Conservation (phyloP, 64 coral and sea anemone species). For the Actinia equina region DNA sequence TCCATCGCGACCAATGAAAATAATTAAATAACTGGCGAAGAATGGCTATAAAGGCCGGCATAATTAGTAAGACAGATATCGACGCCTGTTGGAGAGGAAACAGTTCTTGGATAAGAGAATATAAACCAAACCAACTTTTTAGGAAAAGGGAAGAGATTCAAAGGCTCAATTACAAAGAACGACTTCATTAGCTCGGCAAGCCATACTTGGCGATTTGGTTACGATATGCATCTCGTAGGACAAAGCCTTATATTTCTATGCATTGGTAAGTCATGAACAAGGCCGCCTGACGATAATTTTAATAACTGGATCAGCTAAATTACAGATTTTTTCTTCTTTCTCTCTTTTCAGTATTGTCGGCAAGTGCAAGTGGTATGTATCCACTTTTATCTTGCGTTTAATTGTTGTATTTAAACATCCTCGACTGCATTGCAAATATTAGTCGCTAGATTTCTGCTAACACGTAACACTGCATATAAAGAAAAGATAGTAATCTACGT, state of each 20-base stretch:
- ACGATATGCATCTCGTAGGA: not conserved
- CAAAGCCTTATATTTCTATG: not conserved
- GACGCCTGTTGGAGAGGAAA: not conserved
- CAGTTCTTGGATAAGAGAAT: not conserved
- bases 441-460: too few relatives aligned
- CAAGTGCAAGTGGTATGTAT: slow-evolving; percentile 2
- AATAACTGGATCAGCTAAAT: not conserved
- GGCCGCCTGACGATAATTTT: not conserved
- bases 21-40: not conserved
- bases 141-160: not conserved
- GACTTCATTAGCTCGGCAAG: not conserved
- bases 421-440: too few relatives aligned
- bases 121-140: not conserved
- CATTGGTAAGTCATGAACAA: not conserved
- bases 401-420: not conserved
- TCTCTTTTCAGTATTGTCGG: not conserved
- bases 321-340: too few relatives aligned
- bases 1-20: not conserved
- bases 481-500: too few relatives aligned
- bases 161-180: not conserved
- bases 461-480: too few relatives aligned
- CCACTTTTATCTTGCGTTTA: not conserved
- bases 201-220: not conserved
- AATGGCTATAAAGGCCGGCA: not conserved
- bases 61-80: not conserved